Evolutionary conservation across 2,888 invertebrate species (phyloP).

Genomic region (Caradrina kadenii): DNA sequence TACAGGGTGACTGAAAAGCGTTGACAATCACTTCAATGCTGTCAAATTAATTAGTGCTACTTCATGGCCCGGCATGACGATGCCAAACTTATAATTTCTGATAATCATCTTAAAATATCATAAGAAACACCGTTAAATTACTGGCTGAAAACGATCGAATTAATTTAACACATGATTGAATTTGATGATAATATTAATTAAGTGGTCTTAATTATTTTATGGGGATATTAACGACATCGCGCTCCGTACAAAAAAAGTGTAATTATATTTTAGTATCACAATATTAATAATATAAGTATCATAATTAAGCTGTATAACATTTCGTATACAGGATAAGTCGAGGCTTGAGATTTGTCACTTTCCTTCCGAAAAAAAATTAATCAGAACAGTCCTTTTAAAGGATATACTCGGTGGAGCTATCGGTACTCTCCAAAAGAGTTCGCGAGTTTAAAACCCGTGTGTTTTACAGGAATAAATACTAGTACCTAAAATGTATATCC

Average conservation of each 20-base stretch:
- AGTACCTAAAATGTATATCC: too few species aligned
- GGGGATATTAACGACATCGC: not conserved
- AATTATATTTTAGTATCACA: too few species aligned
- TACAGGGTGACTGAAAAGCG: slow-evolving; percentile 1
- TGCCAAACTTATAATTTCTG: slow-evolving; percentile 13
- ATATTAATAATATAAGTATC: too few species aligned
- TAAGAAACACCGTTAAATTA: slow-evolving; percentile 15
- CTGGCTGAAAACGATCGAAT: not conserved
- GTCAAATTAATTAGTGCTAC: slow-evolving; percentile 20
- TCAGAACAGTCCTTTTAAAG: too few species aligned
- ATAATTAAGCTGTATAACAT: too few species aligned
- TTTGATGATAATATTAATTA: not conserved
- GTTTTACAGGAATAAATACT: too few species aligned
- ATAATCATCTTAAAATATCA: not conserved
- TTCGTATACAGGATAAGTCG: too few species aligned
- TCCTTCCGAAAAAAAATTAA: too few species aligned
- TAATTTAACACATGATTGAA: slow-evolving; percentile 25
- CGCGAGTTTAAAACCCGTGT: too few species aligned
- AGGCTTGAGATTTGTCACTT: too few species aligned
- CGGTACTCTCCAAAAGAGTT: too few species aligned
- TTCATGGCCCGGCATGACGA: slow-evolving; percentile 10
- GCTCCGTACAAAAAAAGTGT: not conserved
- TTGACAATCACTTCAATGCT: slow-evolving; percentile 42
- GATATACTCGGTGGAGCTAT: too few species aligned
- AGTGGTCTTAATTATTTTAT: not conserved